phyloP scores from a whole-genome alignment of 2,113 vertebrate genomes.

The Varanus komodoensis region DNA sequence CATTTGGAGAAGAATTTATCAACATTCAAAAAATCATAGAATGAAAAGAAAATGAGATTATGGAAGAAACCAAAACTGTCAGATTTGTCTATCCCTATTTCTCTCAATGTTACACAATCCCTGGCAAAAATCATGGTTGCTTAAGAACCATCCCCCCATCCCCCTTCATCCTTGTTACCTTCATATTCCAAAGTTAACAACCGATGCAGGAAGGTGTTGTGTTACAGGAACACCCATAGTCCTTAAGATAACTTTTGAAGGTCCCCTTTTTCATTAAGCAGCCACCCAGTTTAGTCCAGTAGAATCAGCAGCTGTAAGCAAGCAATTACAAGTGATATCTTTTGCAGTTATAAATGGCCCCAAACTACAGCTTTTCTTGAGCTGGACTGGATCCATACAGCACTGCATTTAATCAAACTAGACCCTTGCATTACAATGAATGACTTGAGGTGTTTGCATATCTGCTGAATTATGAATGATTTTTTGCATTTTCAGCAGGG shows the following conservation, averaged over 20 bases:
- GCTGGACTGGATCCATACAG: not conserved
- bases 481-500: slow-evolving; percentile 47
- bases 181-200: too few relatives aligned
- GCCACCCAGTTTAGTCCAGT: not conserved
- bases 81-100: too few relatives aligned
- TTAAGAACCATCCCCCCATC: not conserved
- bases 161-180: not conserved
- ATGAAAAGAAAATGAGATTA: too few relatives aligned
- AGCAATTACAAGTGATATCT: not conserved
- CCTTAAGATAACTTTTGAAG: not conserved
- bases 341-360: not conserved
- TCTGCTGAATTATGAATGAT: slow-evolving; percentile 53
- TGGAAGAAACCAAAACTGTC: too few relatives aligned
- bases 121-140: not conserved
- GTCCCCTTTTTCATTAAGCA: not conserved
- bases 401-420: slow-evolving; percentile 31
- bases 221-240: too few relatives aligned
- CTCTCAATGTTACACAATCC: not conserved
- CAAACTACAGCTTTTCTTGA: accelerated
- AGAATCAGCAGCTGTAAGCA: not conserved
- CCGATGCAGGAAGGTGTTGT: too few relatives aligned
- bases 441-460: slow-evolving; percentile 42
- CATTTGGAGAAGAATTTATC: too few relatives aligned
- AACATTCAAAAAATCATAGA: too few relatives aligned
- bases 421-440: slow-evolving; percentile 32